phyloP scores from a whole-genome alignment of 2,797 vertebrate genomes.

The Capromys pilorides region DNA sequence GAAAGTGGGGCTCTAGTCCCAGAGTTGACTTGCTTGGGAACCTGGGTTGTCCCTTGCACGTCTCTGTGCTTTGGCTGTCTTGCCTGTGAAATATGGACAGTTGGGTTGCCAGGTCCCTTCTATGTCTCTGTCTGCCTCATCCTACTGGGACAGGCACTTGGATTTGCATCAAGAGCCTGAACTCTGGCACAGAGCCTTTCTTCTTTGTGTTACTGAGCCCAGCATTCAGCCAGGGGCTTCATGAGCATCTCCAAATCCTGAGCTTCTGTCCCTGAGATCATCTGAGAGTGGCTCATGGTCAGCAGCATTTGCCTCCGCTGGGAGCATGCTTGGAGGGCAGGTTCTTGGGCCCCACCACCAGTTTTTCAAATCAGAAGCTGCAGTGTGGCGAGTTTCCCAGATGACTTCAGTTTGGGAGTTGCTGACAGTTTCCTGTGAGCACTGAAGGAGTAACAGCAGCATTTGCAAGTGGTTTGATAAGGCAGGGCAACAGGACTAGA shows the following conservation, averaged over 20 bases:
- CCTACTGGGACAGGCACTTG: background rate
- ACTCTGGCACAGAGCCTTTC: background rate
- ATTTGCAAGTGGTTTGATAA: background rate
- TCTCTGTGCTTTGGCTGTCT: background rate
- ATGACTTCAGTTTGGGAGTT: background rate
- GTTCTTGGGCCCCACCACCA: background rate
- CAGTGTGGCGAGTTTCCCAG: background rate
- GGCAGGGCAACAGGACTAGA: background rate
- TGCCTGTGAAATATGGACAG: background rate
- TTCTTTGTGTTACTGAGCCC: background rate
- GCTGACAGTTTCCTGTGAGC: background rate
- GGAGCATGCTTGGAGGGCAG: background rate
- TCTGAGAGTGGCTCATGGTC: background rate
- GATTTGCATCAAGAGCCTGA: accelerated
- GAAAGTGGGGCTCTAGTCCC: background rate
- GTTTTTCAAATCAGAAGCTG: background rate
- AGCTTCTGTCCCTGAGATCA: background rate
- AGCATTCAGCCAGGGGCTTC: background rate
- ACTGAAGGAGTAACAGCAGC: too few species aligned
- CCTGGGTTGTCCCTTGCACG: too few species aligned
- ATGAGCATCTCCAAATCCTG: background rate
- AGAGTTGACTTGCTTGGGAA: background rate
- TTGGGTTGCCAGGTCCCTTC: background rate
- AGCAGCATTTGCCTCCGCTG: background rate
- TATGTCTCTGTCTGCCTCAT: background rate